Conservation (phyloP, 2,888 invertebrate species). For the Dolomedes plantarius region DNA sequence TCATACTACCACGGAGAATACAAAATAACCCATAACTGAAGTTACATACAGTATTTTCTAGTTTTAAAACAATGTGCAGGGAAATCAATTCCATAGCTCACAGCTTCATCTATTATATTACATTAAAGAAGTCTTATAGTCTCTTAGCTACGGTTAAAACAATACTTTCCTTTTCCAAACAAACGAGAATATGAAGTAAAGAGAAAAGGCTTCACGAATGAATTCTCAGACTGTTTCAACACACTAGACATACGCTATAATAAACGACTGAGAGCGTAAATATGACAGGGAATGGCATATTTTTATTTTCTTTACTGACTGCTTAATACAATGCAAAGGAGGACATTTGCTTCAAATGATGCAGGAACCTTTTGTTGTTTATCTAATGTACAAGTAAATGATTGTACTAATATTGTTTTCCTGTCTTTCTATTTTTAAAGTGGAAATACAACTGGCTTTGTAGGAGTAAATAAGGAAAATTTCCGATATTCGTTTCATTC, state of each 20-base stretch:
- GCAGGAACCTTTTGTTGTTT: conserved; percentile 29
- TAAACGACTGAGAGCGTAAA: conserved; percentile 10
- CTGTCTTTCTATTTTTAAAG: neutral
- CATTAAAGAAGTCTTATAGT: no score
- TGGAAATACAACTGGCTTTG: neutral
- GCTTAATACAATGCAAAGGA: conserved; percentile 23
- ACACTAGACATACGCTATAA: neutral
- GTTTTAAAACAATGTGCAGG: no score
- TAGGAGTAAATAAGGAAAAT: neutral
- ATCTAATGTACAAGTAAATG: conserved; percentile 20
- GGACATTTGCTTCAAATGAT: conserved; percentile 4
- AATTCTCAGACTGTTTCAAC: conserved; percentile 6
- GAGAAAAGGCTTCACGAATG: conserved; percentile 4
- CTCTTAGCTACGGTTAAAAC: no score
- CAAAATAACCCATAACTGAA: no score
- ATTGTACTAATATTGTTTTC: neutral
- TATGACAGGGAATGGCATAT: neutral
- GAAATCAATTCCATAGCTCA: no score
- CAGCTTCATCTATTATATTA: no score
- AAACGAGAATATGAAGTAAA: neutral
- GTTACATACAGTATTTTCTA: no score
- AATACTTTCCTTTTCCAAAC: no score
- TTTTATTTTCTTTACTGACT: conserved; percentile 6
- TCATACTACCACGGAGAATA: no score
- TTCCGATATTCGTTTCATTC: neutral